Evolutionary conservation across 2,888 invertebrate genomes (phyloP), one percentile per base, ranked within the genome.

Genomic region (Cyrtodaria siliqua): DNA sequence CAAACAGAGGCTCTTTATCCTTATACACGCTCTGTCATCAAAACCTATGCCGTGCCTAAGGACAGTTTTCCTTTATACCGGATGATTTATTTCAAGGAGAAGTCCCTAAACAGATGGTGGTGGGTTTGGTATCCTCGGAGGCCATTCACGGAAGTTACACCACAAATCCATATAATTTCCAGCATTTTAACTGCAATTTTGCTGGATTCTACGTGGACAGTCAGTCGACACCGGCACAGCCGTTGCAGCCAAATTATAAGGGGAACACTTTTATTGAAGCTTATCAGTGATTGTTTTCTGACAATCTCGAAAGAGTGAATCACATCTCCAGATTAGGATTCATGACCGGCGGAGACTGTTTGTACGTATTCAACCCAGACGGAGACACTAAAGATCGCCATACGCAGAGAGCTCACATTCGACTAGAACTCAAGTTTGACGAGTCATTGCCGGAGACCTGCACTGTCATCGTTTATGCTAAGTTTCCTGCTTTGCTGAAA

Each of bases 21-120:
- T 9, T 73, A 70, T 40, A 70, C 33, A 0, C 52, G 62, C 8
- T 66, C 73, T 3, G 62, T 60, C 26, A 47, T 78, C 6, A 73
- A 64, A 62, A 64, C 69, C 1, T 69, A 57, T 44, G 60, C 66
- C 0, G 33, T 78, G 29, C 64, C 72, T 1, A 42, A 60, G 71
- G 71, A 23, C 68, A 72, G 23, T 63, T 44, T 20, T 62, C 53
- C 1, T 72, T 77, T n/a, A 68, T 53, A 8, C 42, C 60, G 24
- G 69, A 69, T 24, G 64, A 73, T 38, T 26, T 66, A 16, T 70
- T 62, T 57, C 62, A 70, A 44, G 66, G 66, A 8, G 64, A 66
- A 6, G 57, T 66, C 2, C 69, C 69, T 4, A 12, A 52, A 14
- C 50, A 76, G 33, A 33, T 76, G 8, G 38, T 70, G 0, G 56